Percentiles rank a stretch among this genome's conserved stretches.
Evolutionary conservation across 1,140 invertebrate genomes (phyloP).

Genomic region (Pseudomyrmex sp.): DNA sequence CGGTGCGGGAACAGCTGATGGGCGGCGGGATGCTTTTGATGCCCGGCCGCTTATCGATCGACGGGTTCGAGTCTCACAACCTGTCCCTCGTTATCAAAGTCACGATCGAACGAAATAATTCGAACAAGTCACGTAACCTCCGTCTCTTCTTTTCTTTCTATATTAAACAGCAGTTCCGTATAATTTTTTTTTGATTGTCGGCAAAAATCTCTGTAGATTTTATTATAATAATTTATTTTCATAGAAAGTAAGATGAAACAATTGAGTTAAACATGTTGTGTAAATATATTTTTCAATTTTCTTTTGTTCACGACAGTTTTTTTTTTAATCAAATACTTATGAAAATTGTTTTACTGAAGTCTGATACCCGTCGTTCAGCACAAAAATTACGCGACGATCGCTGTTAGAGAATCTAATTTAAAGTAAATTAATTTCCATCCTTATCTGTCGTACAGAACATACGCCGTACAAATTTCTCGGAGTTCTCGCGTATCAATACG

Average conservation of each 20-base stretch:
- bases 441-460: background rate
- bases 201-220: conserved; percentile 8
- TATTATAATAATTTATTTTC: conserved; percentile 6
- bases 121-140: conserved; percentile 48
- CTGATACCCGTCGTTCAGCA: no score
- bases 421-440: background rate
- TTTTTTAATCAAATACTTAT: no score
- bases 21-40: conserved; percentile 50
- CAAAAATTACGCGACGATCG: background rate
- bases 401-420: background rate
- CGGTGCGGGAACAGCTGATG: conserved; percentile 53
- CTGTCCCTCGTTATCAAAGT: conserved; percentile 53
- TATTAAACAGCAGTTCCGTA: conserved; percentile 46
- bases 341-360: no score
- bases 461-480: background rate
- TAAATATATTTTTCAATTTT: no score
- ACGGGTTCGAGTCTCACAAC: conserved; percentile 34
- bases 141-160: background rate
- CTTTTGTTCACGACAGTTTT: no score
- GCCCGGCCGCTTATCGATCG: conserved; percentile 52
- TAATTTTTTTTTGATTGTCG: conserved; percentile 37
- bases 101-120: conserved; percentile 63
- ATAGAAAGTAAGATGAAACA: background rate
- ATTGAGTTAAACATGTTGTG: no score
- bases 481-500: background rate